A percentile compares a stretch with the other conserved stretches of the same genome.
These are phyloP conservation scores for Dusona sp. DNA, from an alignment of 2,888 invertebrate genomes.

Conservation along the genomic window DNA sequence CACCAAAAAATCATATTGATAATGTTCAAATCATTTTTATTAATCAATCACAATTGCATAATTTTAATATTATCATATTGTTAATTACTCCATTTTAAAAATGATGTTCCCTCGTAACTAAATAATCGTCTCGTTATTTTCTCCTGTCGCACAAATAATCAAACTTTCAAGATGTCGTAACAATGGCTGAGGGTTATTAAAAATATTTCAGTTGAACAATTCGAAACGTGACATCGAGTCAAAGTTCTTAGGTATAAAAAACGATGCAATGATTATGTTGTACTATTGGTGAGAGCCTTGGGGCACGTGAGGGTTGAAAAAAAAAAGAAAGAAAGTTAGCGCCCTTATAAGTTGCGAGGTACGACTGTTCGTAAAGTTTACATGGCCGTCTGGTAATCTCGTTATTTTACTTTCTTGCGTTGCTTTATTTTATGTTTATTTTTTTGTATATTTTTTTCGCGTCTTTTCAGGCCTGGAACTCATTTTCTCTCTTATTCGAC, in stretches of 20 bases:
- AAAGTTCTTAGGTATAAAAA: not conserved
- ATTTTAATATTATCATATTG: not conserved
- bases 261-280: slow-evolving; percentile 34
- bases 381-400: slow-evolving; percentile 38
- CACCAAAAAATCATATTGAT: not conserved
- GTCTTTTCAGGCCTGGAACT: slow-evolving; percentile 46
- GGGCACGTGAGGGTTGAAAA: slow-evolving; percentile 17
- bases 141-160: not conserved
- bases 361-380: slow-evolving; percentile 44
- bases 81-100: not conserved
- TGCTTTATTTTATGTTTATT: not conserved
- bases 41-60: not conserved
- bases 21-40: not conserved
- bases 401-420: slow-evolving; percentile 48
- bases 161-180: not conserved
- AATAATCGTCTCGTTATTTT: not conserved
- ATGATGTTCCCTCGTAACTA: not conserved
- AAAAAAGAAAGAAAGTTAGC: slow-evolving; percentile 13
- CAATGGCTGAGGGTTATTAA: not conserved
- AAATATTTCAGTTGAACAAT: not conserved
- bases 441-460: slow-evolving; percentile 12
- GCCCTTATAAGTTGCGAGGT: slow-evolving; percentile 43
- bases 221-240: slow-evolving; percentile 8
- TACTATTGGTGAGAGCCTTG: slow-evolving; percentile 7
- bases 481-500: slow-evolving; percentile 41